Base-by-base conservation (phyloP, 2,888 invertebrate genomes). In the Platycheirus rosarum region DNA sequence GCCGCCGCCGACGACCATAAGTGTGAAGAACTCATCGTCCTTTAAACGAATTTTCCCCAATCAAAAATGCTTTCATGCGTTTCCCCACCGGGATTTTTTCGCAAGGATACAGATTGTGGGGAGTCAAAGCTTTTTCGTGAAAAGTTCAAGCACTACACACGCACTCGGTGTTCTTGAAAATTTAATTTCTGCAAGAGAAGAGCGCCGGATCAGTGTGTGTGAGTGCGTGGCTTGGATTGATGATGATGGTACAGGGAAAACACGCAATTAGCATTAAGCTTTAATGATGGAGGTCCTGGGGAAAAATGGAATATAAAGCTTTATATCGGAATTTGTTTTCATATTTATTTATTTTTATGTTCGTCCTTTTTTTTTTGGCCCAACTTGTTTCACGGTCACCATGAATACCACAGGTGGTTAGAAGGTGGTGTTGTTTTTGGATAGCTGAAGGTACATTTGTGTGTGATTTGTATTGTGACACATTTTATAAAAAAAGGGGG, bases 91-190 rank as follows among this genome's bases (percentile, higher is more conserved):
- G 40, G 13, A 13, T 14, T 51, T n/a, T 82, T 71, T 13, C 13
- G 62, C 71, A 82, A 68, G 55, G 71, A 66, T 55, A 63, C 40
- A 13, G 23, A 14, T 8, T 46, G 26, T 42, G 29, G 32, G 14
- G 35, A 62, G 26, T 6, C 1, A 87, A 87, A 88, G 88, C 88
- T 88, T 89, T 88, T 88, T 85, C 87, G 86, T 89, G 89, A 88
- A 87, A 87, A 86, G 74, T 84, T 62, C 35, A 62, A 53, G 35
- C 40, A 40, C 37, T 23, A 5, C 23, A 5, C 23, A 60, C 60
- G 60, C 60, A 60, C 60, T 60, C 44, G 60, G 48, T 68, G 76
- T 18, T 62, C 77, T 70, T 77, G 70, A 49, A 70, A 63, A 60
- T 40, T 40, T 60, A 44, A 42, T 14, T 16, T 26, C 40, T 26